These are phyloP conservation scores for Tiliqua scincoides DNA, from an alignment of 2,113 vertebrate genomes.

Conservation along the genomic window DNA sequence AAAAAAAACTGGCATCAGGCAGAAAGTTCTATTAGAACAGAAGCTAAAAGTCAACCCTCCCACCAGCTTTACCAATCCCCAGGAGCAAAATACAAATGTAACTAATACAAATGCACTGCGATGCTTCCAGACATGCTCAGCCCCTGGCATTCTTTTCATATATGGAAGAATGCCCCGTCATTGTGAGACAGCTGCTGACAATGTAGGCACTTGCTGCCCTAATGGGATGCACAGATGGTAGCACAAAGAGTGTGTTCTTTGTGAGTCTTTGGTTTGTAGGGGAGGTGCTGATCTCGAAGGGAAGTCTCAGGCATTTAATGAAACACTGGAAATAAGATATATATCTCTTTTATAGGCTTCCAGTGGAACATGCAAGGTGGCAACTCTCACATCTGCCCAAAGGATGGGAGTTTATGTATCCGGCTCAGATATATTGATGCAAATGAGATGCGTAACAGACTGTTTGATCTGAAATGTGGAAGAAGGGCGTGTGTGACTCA, in stretches of 20 bases:
- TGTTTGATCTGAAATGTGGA: neutral
- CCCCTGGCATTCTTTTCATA: neutral
- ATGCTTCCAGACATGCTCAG: neutral
- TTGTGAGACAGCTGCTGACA: neutral
- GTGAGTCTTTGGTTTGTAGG: neutral
- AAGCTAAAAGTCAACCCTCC: neutral
- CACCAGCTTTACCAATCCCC: neutral
- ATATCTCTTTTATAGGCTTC: neutral
- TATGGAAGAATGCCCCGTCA: neutral
- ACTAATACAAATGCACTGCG: neutral
- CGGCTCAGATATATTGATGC: no score
- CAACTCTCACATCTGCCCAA: neutral
- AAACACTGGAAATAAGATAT: neutral
- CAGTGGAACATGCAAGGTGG: neutral
- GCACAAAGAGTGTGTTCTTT: neutral
- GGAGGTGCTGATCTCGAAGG: neutral
- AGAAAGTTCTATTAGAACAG: neutral
- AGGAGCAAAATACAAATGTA: no score
- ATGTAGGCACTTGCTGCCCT: neutral
- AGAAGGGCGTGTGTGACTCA: neutral
- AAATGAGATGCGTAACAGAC: neutral
- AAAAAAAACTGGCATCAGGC: no score
- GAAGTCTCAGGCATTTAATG: neutral
- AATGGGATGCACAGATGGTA: neutral
- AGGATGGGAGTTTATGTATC: neutral